Base-by-base conservation (phyloP, 2,888 invertebrate genomes). In the Lepidonotus clava region DNA sequence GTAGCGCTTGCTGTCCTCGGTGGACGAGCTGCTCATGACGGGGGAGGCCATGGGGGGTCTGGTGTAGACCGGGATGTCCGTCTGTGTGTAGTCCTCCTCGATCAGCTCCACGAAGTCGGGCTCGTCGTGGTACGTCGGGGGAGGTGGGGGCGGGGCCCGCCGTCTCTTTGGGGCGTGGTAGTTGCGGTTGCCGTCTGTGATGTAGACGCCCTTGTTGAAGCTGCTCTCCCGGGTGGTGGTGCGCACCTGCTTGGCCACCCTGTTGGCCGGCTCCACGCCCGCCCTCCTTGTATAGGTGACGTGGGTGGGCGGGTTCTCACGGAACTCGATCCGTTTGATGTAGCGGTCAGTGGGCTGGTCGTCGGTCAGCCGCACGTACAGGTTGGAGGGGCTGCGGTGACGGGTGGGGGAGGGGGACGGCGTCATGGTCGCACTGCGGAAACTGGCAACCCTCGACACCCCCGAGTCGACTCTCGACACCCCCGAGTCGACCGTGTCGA, bases 221-320 rank as follows among this genome's bases (percentile, higher is more conserved):
- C 11, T 21, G 14, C 46, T 41, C 2, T 46, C 80, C 18, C 80
- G 21, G 80, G 41, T 24, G 1, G n/a, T 34, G 51, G 51, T 28
- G 11, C 51, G 51, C 1, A 21, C 34, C n/a, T 53, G 84, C 6
- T 66, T 84, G 67, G 66, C 67, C 24, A 85, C 51, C 34, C 51
- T 85, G 66, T 34, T 46, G 32, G 85, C 85, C 6, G 51, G 8
- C 18, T 85, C 85, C 76, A 71, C 34, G 8, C 85, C 85, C 0
- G 85, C 66, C 14, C 85, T 28, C 14, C 85, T 4, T 1, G 76
- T 76, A 76, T 85, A 85, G 18, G 71, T 51, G 14, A 71, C 32
- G 24, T 18, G 14, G 4, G 76, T 51, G 1, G 66, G 84, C 1
- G n/a, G 36, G 1, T 51, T 46, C 14, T 85, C 71, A 2, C 61